phyloP scores from a whole-genome alignment of 2,113 vertebrate species.

The Camelus dromedarius region DNA sequence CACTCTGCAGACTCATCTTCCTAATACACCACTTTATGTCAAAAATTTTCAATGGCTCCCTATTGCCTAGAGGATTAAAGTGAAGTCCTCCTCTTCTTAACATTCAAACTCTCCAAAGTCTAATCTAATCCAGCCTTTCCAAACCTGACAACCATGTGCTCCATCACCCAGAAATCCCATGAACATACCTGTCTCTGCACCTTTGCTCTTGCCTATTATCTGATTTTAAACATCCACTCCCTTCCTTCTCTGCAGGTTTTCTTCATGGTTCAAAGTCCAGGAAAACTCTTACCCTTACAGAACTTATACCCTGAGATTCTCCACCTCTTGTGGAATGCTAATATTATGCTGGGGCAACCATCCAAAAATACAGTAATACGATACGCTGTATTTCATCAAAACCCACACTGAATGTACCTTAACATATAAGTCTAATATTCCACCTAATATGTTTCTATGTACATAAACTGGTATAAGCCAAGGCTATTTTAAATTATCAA shows the following conservation, averaged over 20 bases:
- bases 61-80: background rate
- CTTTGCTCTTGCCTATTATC: background rate
- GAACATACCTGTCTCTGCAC: background rate
- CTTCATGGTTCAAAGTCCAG: background rate
- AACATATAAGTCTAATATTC: background rate
- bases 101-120: background rate
- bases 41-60: background rate
- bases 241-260: background rate
- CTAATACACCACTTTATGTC: background rate
- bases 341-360: background rate
- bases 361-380: background rate
- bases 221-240: background rate
- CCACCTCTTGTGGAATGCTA: background rate
- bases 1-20: background rate
- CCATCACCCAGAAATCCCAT: background rate
- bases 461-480: background rate
- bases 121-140: background rate
- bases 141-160: background rate
- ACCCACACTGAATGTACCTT: background rate
- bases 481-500: constrained; percentile 14
- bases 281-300: background rate
- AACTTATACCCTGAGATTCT: background rate
- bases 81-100: background rate
- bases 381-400: constrained; percentile 1
- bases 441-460: background rate